phyloP scores from a whole-genome alignment of 2,113 vertebrate genomes.

The Fulmarus glacialis region DNA sequence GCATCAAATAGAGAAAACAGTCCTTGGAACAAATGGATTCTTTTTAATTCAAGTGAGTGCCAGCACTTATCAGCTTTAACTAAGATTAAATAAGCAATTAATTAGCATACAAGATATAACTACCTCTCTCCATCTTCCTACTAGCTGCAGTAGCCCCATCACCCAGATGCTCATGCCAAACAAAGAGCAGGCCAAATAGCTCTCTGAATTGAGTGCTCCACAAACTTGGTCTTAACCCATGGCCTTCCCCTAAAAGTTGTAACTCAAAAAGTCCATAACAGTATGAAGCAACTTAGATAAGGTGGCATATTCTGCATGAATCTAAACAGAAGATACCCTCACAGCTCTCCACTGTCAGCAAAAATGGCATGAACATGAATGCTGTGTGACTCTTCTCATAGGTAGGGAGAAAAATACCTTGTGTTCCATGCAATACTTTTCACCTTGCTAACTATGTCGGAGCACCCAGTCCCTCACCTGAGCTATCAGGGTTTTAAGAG shows the following conservation, averaged over 20 bases:
- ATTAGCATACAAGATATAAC: not conserved
- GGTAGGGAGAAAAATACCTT: not conserved
- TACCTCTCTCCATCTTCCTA: not conserved
- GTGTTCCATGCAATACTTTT: not conserved
- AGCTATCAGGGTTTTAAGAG: not conserved
- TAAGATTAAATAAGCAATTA: not conserved
- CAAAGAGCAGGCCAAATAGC: not conserved
- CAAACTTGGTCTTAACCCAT: not conserved
- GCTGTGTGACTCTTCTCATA: not conserved
- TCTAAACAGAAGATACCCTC: not conserved
- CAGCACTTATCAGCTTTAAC: not conserved
- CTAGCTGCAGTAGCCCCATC: not conserved
- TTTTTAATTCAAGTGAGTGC: not conserved
- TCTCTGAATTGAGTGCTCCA: not conserved
- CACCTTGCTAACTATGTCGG: not conserved
- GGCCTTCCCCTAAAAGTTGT: not conserved
- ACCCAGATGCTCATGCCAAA: not conserved
- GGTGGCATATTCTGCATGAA: not conserved
- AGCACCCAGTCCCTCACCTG: not conserved
- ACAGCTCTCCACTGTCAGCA: not conserved
- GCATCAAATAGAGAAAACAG: not conserved
- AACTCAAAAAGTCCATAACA: not conserved
- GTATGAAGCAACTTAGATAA: not conserved
- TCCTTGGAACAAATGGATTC: not conserved
- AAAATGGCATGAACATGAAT: not conserved